Base-by-base conservation (phyloP, 2,113 vertebrate species). In the Paradoxurus hermaphroditus region DNA sequence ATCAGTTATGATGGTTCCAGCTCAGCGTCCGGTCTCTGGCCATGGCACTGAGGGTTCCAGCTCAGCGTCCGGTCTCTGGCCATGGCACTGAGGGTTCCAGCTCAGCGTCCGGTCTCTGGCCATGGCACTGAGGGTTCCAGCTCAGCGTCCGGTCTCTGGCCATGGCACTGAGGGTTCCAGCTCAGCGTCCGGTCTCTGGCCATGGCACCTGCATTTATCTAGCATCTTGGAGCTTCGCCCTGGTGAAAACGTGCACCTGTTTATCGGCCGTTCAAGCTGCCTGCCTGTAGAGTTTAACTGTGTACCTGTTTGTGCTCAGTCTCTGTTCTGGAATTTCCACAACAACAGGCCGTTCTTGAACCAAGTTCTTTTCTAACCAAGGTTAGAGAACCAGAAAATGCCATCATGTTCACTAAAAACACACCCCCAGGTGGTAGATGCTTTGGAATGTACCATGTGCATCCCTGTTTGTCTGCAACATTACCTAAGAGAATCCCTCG, bases 201-300 rank as follows among this genome's bases (percentile, higher is more conserved):
- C 46, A 0, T 10, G 51, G 13, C 63, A 0, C 13, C 0, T 16
- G 18, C n/a, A 3, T 6, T 3, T 59, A 27, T 18, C 2, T 14
- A 29, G 34, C 46, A 4, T 86, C 16, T 25, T 25, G 51, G 49
- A 88, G 65, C 31, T 85, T 67, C 36, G 16, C 84, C 51, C 4
- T 15, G 19, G 41, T 18, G 44, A 78, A 19, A 34, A 23, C 19
- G 12, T 11, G 23, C 73, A 16, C 78, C 83, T 46, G 14, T 53
- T n/a, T 31, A 0, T n/a, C 13, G 56, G 73, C 39, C 8, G 0
- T 49, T 83, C 15, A 2, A 15, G 1, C 16, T n/a, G 46, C 83
- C 34, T 86, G 34, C 87, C 9, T 25, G 4, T 49, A 41, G 89
- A 7, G 0, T 39, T 39, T 11, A 36, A 34, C 53, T 29, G 27